Conservation (phyloP, 2,113 vertebrate genomes). For the Raphicerus campestris region DNA sequence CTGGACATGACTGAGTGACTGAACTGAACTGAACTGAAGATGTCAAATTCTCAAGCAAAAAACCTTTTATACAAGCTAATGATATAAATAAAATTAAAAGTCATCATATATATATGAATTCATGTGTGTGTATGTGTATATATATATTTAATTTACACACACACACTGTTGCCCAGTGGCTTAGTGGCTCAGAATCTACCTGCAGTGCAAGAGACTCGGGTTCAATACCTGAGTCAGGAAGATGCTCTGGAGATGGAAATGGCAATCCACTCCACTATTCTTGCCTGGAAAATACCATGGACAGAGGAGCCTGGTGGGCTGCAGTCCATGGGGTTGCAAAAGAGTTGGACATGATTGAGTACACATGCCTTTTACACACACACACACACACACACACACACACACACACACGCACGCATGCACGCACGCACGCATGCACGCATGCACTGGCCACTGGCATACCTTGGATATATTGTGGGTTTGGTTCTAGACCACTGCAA, state of each 20-base stretch:
- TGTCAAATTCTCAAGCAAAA: neutral
- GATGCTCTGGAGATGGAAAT: neutral
- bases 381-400: too few relatives aligned
- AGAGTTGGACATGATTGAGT: neutral
- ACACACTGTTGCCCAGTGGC: neutral
- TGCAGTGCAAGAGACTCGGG: neutral
- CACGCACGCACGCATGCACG: neutral
- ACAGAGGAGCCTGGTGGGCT: neutral
- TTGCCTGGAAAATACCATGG: neutral
- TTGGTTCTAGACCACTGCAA: neutral
- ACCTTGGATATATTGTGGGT: neutral
- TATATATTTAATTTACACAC: too few relatives aligned
- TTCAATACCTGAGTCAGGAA: neutral
- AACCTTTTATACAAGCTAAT: neutral
- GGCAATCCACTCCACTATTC: neutral
- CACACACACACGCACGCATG: neutral
- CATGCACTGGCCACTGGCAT: too few relatives aligned
- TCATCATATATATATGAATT: neutral
- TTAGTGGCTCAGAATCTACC: neutral
- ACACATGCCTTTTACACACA: neutral
- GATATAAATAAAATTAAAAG: neutral
- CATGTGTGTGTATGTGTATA: neutral
- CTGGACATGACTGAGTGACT: too few relatives aligned
- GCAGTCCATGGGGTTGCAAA: neutral
- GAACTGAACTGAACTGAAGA: neutral